These are phyloP conservation scores for Nematopogon swammerdamellus DNA, from an alignment of 2,888 invertebrate species.

Conservation along the genomic window DNA sequence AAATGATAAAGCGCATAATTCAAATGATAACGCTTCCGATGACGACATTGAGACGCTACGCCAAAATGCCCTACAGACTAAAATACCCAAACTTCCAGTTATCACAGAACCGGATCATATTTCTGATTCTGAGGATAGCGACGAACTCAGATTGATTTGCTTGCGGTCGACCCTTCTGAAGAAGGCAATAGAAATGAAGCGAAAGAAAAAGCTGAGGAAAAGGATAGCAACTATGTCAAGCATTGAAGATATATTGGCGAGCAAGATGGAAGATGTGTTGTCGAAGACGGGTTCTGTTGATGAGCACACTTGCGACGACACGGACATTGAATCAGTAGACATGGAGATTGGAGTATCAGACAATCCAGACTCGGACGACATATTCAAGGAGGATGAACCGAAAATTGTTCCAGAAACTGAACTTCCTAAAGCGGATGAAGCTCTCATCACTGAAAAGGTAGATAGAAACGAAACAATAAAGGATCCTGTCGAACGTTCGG, in stretches of 20 bases:
- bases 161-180: slow-evolving; percentile 66
- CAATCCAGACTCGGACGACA: slow-evolving; percentile 34
- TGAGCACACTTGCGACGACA: slow-evolving; percentile 25
- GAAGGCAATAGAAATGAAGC: slow-evolving; percentile 59
- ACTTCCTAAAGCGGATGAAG: too few species aligned
- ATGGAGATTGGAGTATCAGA: slow-evolving; percentile 48
- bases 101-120: slow-evolving; percentile 12
- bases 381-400: not conserved
- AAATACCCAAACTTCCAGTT: slow-evolving; percentile 23
- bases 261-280: slow-evolving; percentile 17
- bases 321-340: slow-evolving; percentile 49
- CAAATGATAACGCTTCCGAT: slow-evolving; percentile 30
- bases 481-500: not conserved
- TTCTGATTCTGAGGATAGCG: slow-evolving; percentile 56
- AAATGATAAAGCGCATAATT: not conserved
- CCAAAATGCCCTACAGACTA: slow-evolving; percentile 44
- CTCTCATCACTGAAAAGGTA: too few species aligned
- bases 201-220: slow-evolving; percentile 37
- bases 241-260: slow-evolving; percentile 24
- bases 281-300: slow-evolving; percentile 22
- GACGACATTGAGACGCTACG: slow-evolving; percentile 44
- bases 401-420: too few species aligned
- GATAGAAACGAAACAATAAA: not conserved
- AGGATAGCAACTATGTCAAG: slow-evolving; percentile 30
- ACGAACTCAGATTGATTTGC: slow-evolving; percentile 62